Evolutionary conservation across 2,113 vertebrate species (phyloP).

Genomic region (Podilymbus podiceps): DNA sequence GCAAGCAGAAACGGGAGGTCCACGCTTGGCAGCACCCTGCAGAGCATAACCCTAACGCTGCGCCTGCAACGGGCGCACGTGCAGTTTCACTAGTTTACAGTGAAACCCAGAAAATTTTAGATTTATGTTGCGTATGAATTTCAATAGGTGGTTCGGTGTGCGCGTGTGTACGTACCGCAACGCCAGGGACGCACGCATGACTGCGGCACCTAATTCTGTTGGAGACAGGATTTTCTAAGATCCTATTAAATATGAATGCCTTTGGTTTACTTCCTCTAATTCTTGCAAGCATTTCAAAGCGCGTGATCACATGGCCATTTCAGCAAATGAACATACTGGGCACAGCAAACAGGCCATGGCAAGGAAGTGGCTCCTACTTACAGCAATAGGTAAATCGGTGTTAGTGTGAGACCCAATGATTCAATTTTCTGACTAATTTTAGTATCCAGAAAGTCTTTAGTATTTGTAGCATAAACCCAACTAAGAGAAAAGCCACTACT

Average conservation of each 20-base stretch:
- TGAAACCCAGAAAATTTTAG: background rate
- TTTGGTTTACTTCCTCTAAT: background rate
- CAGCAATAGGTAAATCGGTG: background rate
- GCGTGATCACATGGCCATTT: background rate
- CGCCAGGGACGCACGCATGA: too few relatives aligned
- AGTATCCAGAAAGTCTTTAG: background rate
- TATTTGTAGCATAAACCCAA: background rate
- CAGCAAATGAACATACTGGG: background rate
- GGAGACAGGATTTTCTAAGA: background rate
- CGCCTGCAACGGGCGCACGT: fast-evolving
- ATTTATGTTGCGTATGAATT: fast-evolving
- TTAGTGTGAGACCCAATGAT: fast-evolving
- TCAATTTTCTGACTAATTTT: background rate
- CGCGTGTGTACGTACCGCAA: fast-evolving
- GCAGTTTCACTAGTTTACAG: background rate
- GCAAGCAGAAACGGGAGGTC: too few relatives aligned
- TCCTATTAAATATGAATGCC: constrained; percentile 26
- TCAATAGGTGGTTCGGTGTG: fast-evolving
- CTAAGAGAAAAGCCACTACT: background rate
- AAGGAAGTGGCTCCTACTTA: background rate
- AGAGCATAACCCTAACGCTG: fast-evolving
- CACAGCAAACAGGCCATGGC: background rate
- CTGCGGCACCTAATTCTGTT: background rate
- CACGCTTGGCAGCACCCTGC: background rate
- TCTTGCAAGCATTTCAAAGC: background rate